Evolutionary conservation across 2,113 vertebrate species (phyloP), one percentile per base, ranked within the genome.

Genomic region (Polyodon spathula): DNA sequence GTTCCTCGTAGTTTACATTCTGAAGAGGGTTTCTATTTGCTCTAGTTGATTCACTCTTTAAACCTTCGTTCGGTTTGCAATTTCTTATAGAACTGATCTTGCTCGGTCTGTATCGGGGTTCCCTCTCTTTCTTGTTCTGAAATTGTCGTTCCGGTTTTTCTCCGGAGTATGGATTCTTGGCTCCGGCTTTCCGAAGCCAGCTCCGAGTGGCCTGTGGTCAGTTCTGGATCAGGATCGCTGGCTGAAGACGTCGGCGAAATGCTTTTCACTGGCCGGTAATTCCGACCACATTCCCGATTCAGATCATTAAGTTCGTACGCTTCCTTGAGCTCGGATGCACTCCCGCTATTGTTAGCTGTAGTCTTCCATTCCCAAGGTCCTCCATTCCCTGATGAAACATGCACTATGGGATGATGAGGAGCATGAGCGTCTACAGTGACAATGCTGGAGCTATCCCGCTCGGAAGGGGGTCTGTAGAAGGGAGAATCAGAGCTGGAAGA

Each of bases 401-500:
- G 91, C 1, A 93, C 87, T 0, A 94, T 81, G 0, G 93, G 93
- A 69, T 93, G 92, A 42, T 93, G 92, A 0, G 89, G 85, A 0
- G 90, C 93, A 0, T 94, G 94, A 0, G 93, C 94, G 0, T 95
- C 93, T 0, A 95, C 91, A 0, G 95, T 93, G 61, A 94, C 75
- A 1, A 95, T 88, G 40, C 90, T 90, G 38, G 84, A 81, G 0
- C 86, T 86, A 60, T 94, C 92, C 0, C 89, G 75, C 55, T 90
- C 95, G 0, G 88, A 88, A 0, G 90, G 92, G 1, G 94, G 90
- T 7, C 84, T 81, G 76, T 90, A 92, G 64, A 88, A 91, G 0
- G 92, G 92, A 0, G 92, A 93, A 53, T 93, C 88, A 0, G 88
- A 84, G 71, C 93, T 91, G 67, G 89, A 91, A 48, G 94, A 92